phyloP scores from a whole-genome alignment of 2,888 invertebrate genomes.

The Cheilosia variabilis region DNA sequence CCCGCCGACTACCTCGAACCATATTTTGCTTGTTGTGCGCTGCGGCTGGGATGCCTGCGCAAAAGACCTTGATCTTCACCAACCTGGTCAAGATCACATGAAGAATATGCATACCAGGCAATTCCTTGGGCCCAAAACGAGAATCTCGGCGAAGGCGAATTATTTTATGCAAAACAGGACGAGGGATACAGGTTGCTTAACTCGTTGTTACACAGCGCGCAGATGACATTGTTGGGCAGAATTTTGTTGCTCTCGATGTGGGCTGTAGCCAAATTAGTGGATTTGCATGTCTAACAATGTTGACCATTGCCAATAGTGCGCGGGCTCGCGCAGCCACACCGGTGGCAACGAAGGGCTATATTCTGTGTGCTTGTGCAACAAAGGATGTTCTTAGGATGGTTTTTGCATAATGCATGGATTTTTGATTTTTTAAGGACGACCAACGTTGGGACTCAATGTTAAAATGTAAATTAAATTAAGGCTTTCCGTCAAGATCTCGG shows the following conservation, averaged over 20 bases:
- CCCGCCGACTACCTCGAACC: constrained; percentile 41
- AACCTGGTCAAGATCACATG: constrained; percentile 75
- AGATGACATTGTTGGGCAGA: constrained; percentile 68
- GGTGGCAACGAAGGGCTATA: constrained; percentile 11
- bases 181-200: constrained; percentile 71
- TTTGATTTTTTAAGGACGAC: constrained; percentile 69
- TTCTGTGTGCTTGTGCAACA: constrained; percentile 46
- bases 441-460: constrained; percentile 38
- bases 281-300: constrained; percentile 75
- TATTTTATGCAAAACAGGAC: constrained; percentile 76
- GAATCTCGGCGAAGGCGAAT: constrained; percentile 73
- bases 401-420: constrained; percentile 74
- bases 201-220: constrained; percentile 65
- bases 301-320: constrained; percentile 71
- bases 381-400: constrained; percentile 61
- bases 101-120: constrained; percentile 68
- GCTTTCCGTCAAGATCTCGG: constrained; percentile 57
- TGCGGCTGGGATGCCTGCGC: constrained; percentile 21
- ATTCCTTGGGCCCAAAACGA: constrained; percentile 52
- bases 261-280: constrained; percentile 75
- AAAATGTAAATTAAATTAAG: constrained; percentile 76
- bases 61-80: constrained; percentile 74
- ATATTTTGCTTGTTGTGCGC: constrained; percentile 41
- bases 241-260: constrained; percentile 67
- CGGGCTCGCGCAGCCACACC: background rate